Evolutionary conservation across 2,888 invertebrate species (phyloP).

Genomic region (Smittia aterrima): DNA sequence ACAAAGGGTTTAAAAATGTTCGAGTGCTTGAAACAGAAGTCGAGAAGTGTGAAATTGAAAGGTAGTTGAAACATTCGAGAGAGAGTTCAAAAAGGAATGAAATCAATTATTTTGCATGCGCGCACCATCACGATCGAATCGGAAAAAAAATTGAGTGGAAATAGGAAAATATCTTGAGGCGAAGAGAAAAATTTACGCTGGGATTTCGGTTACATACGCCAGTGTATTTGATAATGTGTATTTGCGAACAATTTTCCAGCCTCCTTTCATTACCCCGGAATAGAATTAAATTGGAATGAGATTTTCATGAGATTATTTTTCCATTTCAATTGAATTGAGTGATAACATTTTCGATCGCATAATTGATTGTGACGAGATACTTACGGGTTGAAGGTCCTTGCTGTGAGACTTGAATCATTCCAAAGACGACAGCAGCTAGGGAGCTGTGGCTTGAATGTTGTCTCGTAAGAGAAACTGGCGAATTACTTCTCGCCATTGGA

Average conservation of each 20-base stretch:
- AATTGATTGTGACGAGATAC: conserved; percentile 43
- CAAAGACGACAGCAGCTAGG: conserved; percentile 83
- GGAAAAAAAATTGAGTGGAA: background rate
- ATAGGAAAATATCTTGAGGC: background rate
- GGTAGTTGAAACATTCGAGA: background rate
- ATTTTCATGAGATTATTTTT: background rate
- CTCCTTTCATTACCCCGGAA: conserved; percentile 23
- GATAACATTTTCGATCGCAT: background rate
- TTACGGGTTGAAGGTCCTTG: conserved; percentile 53
- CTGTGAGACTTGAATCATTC: conserved; percentile 74
- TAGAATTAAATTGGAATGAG: background rate
- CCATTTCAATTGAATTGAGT: background rate
- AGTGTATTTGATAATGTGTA: conserved; percentile 43
- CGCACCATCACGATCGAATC: background rate
- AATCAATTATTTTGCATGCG: background rate
- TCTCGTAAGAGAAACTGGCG: conserved; percentile 59
- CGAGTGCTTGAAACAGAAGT: no score
- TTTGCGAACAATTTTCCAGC: conserved; percentile 43
- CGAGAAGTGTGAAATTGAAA: background rate
- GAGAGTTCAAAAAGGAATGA: background rate
- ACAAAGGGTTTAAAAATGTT: no score
- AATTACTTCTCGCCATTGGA: conserved; percentile 56
- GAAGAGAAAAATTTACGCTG: background rate
- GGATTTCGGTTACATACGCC: conserved; percentile 43
- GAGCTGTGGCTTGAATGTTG: conserved; percentile 73